Percentiles rank a stretch among this genome's conserved stretches.
Evolutionary conservation across 2,113 vertebrate genomes (phyloP).

Genomic region (Paralichthys olivaceus): DNA sequence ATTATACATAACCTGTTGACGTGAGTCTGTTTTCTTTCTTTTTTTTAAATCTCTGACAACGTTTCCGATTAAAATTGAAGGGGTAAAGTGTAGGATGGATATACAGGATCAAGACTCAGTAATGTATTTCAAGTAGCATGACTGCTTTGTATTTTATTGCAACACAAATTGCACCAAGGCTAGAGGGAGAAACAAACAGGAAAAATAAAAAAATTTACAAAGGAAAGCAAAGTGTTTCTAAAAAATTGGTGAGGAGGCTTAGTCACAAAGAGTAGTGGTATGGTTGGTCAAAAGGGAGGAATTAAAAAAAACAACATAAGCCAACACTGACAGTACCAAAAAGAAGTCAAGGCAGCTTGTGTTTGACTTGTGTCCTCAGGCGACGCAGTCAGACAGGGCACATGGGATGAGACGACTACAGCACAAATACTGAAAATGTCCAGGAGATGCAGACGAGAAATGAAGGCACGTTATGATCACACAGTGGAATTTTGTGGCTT

Average conservation of each 20-base stretch:
- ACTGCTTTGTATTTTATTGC: conserved; percentile 82
- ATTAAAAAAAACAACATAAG: conserved; percentile 13
- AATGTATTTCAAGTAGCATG: conserved; percentile 80
- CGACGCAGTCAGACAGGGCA: conserved; percentile 78
- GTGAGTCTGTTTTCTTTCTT: background rate
- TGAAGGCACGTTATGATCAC: conserved; percentile 33
- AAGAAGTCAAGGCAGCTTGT: conserved; percentile 75
- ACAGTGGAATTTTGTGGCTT: conserved; percentile 52
- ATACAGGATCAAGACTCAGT: background rate
- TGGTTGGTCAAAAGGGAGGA: conserved; percentile 55
- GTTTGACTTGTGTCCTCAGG: conserved; percentile 68
- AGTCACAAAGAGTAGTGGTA: conserved; percentile 80
- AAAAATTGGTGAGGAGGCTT: conserved; percentile 70
- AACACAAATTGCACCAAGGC: conserved; percentile 82
- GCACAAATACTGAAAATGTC: conserved; percentile 67
- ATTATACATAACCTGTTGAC: conserved; percentile 82
- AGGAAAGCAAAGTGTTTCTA: conserved; percentile 69
- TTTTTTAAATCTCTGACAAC: background rate
- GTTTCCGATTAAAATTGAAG: background rate
- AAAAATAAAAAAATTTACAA: conserved; percentile 79
- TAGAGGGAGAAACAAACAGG: conserved; percentile 57
- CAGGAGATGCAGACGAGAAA: conserved; percentile 38
- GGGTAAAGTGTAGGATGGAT: background rate
- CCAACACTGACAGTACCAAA: conserved; percentile 76
- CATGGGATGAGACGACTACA: conserved; percentile 53